phyloP scores from a whole-genome alignment of 2,888 invertebrate genomes.

The Pammene fasciana region DNA sequence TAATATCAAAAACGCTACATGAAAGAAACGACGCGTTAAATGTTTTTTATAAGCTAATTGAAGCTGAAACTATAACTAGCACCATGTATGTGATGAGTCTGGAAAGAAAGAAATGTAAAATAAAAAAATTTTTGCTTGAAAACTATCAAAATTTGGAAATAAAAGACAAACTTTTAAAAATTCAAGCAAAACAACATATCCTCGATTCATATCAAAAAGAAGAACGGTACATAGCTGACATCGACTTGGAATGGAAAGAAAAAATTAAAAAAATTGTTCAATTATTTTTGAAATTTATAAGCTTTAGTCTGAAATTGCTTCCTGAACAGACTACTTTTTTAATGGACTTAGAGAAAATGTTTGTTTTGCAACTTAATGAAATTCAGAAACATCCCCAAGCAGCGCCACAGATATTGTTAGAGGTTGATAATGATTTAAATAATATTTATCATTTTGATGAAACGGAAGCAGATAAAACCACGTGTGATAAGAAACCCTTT shows the following conservation, averaged over 20 bases:
- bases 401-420: constrained; percentile 57
- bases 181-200: constrained; percentile 60
- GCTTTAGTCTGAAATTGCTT: constrained; percentile 69
- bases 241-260: constrained; percentile 71
- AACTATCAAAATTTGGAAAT: constrained; percentile 62
- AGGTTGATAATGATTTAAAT: constrained; percentile 50
- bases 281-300: constrained; percentile 73
- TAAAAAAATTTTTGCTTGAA: constrained; percentile 67
- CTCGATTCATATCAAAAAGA: constrained; percentile 56
- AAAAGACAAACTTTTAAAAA: constrained; percentile 58
- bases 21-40: constrained; percentile 69
- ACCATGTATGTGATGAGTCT: constrained; percentile 75
- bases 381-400: constrained; percentile 61
- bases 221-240: constrained; percentile 56
- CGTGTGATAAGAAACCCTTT: constrained; percentile 66
- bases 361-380: constrained; percentile 73
- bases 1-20: constrained; percentile 59
- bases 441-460: constrained; percentile 62
- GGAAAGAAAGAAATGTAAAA: constrained; percentile 74
- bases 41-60: constrained; percentile 65
- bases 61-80: constrained; percentile 67
- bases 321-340: constrained; percentile 75
- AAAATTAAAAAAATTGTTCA: constrained; percentile 70
- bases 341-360: constrained; percentile 72
- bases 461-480: constrained; percentile 40